Base-by-base conservation (phyloP, 2,113 vertebrate genomes). In the Archilochus colubris region DNA sequence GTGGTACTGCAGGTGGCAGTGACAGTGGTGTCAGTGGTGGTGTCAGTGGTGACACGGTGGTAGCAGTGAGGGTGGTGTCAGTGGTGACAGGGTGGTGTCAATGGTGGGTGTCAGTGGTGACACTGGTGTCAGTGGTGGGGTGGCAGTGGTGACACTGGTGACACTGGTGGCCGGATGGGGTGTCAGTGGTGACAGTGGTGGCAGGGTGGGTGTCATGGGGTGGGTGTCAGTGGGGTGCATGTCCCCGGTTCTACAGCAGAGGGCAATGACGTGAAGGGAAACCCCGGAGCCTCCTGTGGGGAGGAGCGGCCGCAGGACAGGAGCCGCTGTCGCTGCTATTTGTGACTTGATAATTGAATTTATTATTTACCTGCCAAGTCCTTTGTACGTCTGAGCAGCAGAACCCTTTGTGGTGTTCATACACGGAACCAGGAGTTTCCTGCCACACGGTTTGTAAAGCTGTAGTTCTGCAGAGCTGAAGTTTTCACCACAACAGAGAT, bases 221-320 rank as follows among this genome's bases (percentile, higher is more conserved):
- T 5, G 14, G 12, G 36, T 38, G 36, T 38, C 7, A 12, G 50
- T 21, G 50, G 31, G 10, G 27, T 51, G 46, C 80, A 59, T 10
- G 84, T 17, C 63, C 58, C 44, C 3, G 0, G 57, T 33, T 25
- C 82, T 40, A 91, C 96, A 96, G 59, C 77, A 96, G 95, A 89
- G 93, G 96, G 92, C 96, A 96, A 94, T 67, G 25, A 69, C 20
- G 96, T 55, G 93, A 96, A 97, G 86, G 94, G 55, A 51, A 88
- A 88, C 91, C 38, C 17, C 50, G 23, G 25, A 3, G 80, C 30
- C 67, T 53, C 38, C 36, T 36, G 18, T 43, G 4, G 61, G 61
- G 64, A 50, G 24, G 50, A 54, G 53, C 6, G 14, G 11, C 38
- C 66, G 1, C 30, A 81, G 88, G 74, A 59, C 61, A 55, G 38